Conservation (phyloP, 2,888 invertebrate genomes). For the Catonia carolina region DNA sequence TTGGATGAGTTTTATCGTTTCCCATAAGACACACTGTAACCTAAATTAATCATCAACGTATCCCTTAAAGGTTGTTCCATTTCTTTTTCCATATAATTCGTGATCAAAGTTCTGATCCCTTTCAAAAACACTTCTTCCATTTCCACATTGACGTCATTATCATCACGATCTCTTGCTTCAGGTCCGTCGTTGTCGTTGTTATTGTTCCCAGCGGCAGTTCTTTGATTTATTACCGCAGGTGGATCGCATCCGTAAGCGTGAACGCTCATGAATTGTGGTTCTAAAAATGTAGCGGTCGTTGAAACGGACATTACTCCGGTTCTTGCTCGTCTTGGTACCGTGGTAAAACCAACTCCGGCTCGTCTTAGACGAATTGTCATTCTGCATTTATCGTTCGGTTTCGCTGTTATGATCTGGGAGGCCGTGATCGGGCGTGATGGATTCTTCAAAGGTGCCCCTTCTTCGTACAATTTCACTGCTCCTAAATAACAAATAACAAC, state of each 20-base stretch:
- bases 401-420: slow-evolving; percentile 12
- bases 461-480: slow-evolving; percentile 37
- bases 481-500: slow-evolving; percentile 12
- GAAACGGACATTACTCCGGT: slow-evolving; percentile 24
- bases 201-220: too few species aligned
- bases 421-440: background rate
- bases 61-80: slow-evolving; percentile 79
- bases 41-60: slow-evolving; percentile 79
- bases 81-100: slow-evolving; percentile 73
- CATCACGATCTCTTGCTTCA: slow-evolving; percentile 16
- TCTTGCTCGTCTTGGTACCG: slow-evolving; percentile 22
- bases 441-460: slow-evolving; percentile 27
- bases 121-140: slow-evolving; percentile 79
- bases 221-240: slow-evolving; percentile 22
- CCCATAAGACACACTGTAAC: slow-evolving; percentile 79
- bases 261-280: slow-evolving; percentile 77
- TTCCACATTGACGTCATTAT: slow-evolving; percentile 63
- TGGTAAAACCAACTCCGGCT: slow-evolving; percentile 64
- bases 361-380: slow-evolving; percentile 68
- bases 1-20: slow-evolving; percentile 42
- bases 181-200: too few species aligned
- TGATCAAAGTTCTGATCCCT: slow-evolving; percentile 72
- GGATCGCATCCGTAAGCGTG: slow-evolving; percentile 73
- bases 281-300: slow-evolving; percentile 60
- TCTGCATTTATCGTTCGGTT: slow-evolving; percentile 49